Base-by-base conservation (phyloP, 2,797 vertebrate genomes). In the Rousettus madagascariensis region DNA sequence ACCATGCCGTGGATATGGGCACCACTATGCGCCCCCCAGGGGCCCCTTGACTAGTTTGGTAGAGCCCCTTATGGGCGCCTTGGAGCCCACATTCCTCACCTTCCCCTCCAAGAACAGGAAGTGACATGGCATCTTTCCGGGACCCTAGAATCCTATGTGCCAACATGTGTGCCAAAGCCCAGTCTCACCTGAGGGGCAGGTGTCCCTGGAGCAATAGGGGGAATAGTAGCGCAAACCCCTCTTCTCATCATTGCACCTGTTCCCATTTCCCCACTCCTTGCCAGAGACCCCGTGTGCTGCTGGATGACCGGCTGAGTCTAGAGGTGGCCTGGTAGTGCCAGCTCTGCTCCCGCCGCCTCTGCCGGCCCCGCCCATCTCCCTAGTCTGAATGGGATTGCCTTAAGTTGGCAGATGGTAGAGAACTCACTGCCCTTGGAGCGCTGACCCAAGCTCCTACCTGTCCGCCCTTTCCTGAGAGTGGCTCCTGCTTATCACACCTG, bases 341-440 rank as follows among this genome's bases (percentile, higher is more conserved):
- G 41, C 28, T 28, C 33, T 1, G 9, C 38, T 1, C 80, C 86
- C 51, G 38, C n/a, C 12, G 0, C 55, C 86, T 87, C 36, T 0
- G 26, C 61, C 2, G 15, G 26, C 75, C 88, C 91, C 10, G 0
- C 63, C 80, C 28, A 0, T 9, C 75, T 28, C 65, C 90, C 55
- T 8, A 3, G 68, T 69, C 66, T 19, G 77, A 88, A 82, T 43
- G 51, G 71, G 80, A 33, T 53, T 66, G 94, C 96, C 96, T 96
- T 96, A 93, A 79, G 28, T 2, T 30, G 74, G 90, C 53, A 65
- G 82, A 71, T 41, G 77, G 91, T n/a, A 12, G 59, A 24, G 15
- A 4, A 11, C 16, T 5, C 36, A n/a, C 65, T 90, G 95, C 77
- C 89, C 91, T 77, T 71, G 96, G 91, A 82, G 78, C 88, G 22